phyloP scores from a whole-genome alignment of 2,113 vertebrate species.

The Leucoraja erinaceus region DNA sequence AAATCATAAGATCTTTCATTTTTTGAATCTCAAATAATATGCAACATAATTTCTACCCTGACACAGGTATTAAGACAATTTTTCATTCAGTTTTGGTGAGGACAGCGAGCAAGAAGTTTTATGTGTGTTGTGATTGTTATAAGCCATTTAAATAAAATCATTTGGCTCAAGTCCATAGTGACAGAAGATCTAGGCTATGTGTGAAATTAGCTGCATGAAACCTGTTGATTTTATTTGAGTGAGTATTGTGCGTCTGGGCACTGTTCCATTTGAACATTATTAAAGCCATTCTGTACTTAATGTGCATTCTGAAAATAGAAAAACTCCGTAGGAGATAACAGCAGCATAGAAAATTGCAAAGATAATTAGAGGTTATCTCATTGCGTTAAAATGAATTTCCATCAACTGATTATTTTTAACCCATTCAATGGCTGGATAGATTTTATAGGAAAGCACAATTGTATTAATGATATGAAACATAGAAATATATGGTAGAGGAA shows the following conservation, averaged over 20 bases:
- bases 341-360: conserved; percentile 29
- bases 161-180: conserved; percentile 10
- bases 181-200: not conserved
- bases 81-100: not conserved
- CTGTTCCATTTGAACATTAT: conserved; percentile 16
- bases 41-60: not conserved
- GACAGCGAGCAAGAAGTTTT: not conserved
- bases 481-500: not conserved
- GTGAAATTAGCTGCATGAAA: conserved; percentile 16
- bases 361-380: conserved; percentile 24
- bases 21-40: not conserved
- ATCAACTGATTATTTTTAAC: conserved; percentile 19
- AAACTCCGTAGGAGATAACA: not conserved
- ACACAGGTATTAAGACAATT: not conserved
- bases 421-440: not conserved
- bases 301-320: conserved; percentile 23
- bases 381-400: not conserved
- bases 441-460: not conserved
- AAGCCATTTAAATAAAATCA: too few species aligned
- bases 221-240: conserved; percentile 20
- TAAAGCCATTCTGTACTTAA: conserved; percentile 24
- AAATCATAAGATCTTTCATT: not conserved
- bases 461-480: not conserved
- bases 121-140: not conserved
- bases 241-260: conserved; percentile 19